Evolutionary conservation across 2,797 vertebrate genomes (phyloP), one percentile per base, ranked within the genome.

Genomic region (Gadopsis bispinosus): DNA sequence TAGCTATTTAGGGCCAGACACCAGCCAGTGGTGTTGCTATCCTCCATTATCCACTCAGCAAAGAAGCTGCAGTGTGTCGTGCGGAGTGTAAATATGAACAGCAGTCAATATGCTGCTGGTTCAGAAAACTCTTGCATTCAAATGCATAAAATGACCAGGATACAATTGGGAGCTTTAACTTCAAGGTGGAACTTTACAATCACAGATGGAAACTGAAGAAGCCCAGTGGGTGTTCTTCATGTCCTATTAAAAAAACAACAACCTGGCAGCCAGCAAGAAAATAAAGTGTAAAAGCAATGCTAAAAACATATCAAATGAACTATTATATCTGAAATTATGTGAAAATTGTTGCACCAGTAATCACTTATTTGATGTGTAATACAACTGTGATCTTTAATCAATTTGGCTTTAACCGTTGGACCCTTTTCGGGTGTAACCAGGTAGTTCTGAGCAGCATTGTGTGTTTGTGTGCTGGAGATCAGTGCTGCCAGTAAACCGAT

Each of bases 341-440:
- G 60, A 69, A 87, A 83, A 80, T 3, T 17, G 26, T 83, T 83
- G 65, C 65, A 73, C 31, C 39, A 75, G 41, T 83, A 77, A 77
- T 77, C 62, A 80, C 41, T 67, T 73, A 69, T 66, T 51, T 53
- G 63, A 80, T 41, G 71, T 58, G 17, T 22, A 65, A 79, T 37
- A n/a, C 20, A 65, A 51, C 19, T 48, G 14, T 47, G 11, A 51
- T 10, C n/a, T 69, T 66, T 51, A 26, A n/a, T 70, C 55, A 35
- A 29, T 50, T 75, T 79, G 59, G 47, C 68, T 71, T 62, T 10
- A 33, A 19, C 14, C 19, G 19, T 19, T 64, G 43, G 16, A 73
- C 9, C 19, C 55, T 59, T 67, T 65, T 37, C 10, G 17, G 19
- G 26, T 26, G 26, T 26, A 26, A 26, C 26, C 26, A 26, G 26